Conservation (phyloP, 2,797 vertebrate species). For the Pygocentrus nattereri region DNA sequence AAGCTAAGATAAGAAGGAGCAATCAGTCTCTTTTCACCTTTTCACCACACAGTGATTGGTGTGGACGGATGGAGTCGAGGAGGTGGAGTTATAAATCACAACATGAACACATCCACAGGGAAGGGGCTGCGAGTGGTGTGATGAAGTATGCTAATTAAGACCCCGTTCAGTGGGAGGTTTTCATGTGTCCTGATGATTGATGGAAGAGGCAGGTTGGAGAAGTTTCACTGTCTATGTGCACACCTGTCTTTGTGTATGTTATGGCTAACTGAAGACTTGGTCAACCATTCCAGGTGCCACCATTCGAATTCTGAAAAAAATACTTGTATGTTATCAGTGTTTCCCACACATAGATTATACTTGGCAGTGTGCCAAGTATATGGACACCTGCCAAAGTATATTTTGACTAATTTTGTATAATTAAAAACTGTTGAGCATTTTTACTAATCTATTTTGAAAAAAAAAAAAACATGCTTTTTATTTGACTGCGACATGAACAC, state of each 20-base stretch:
- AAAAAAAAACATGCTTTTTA: too few relatives aligned
- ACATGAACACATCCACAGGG: background rate
- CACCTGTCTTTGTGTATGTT: background rate
- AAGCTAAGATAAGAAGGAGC: background rate
- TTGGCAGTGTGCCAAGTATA: too few relatives aligned
- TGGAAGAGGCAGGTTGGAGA: constrained; percentile 44
- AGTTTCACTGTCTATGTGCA: constrained; percentile 34
- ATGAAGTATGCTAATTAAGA: constrained; percentile 73
- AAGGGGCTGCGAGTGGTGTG: constrained; percentile 42
- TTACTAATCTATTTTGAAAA: too few relatives aligned
- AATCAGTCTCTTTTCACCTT: background rate
- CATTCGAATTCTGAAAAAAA: too few relatives aligned
- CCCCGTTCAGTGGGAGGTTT: constrained; percentile 66
- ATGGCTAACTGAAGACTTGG: too few relatives aligned
- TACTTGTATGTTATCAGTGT: too few relatives aligned
- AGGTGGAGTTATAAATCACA: constrained; percentile 2
- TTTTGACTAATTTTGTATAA: too few relatives aligned
- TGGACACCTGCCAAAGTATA: too few relatives aligned
- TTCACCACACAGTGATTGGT: background rate
- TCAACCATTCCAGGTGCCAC: too few relatives aligned
- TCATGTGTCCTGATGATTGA: constrained; percentile 45
- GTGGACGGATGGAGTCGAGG: background rate
- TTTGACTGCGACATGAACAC: too few relatives aligned
- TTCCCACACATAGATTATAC: too few relatives aligned
- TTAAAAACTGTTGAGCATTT: too few relatives aligned